Evolutionary conservation across 2,797 vertebrate species (phyloP).

Genomic region (Aselliscus stoliczkanus): DNA sequence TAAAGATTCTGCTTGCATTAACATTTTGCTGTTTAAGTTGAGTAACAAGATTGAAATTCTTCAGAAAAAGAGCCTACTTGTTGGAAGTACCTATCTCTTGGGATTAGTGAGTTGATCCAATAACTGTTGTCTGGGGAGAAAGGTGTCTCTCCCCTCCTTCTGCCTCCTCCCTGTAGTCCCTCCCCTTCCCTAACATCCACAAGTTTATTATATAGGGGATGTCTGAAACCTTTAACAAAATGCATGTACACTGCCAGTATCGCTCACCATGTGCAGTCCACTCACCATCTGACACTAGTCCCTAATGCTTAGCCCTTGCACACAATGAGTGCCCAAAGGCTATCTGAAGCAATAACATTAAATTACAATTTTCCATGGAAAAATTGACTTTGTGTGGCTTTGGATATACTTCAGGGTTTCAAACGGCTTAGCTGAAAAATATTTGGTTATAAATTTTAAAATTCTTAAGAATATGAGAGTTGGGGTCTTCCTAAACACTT

Average conservation of each 20-base stretch:
- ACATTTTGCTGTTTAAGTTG: background rate
- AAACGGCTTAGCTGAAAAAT: background rate
- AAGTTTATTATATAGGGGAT: background rate
- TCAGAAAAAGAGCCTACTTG: background rate
- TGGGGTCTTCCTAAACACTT: background rate
- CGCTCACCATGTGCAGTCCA: background rate
- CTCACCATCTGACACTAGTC: background rate
- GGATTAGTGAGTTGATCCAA: background rate
- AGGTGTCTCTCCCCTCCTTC: background rate
- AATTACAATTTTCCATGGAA: background rate
- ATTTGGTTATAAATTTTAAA: background rate
- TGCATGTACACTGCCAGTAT: background rate
- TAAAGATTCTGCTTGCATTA: slow-evolving; percentile 21
- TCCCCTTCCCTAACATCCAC: background rate
- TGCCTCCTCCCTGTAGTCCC: background rate
- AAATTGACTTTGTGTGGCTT: background rate
- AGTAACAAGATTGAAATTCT: background rate
- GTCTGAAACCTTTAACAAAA: background rate
- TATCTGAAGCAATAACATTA: background rate
- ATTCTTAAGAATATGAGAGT: background rate
- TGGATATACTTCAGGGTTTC: background rate
- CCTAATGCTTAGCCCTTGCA: background rate
- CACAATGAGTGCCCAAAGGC: background rate
- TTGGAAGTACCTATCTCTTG: background rate
- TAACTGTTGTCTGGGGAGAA: background rate